Evolutionary conservation across 2,113 vertebrate genomes (phyloP), one percentile per base, ranked within the genome.

Genomic region (Coptodon bakossiorum): DNA sequence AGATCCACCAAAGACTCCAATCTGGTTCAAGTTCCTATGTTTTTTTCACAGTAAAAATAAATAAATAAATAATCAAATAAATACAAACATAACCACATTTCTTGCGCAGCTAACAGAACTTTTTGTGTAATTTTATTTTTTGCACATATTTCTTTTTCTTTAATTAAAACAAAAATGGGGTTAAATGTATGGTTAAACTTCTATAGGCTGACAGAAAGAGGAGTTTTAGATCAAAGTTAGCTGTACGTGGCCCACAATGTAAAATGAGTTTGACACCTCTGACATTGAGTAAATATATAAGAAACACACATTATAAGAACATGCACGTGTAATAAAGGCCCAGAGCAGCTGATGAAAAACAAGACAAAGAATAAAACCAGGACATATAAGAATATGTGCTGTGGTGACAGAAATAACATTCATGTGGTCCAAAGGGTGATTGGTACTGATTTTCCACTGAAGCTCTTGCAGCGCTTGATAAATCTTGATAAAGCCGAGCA

Each of bases 321-420:
- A 78, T 50, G 9, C 71, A 31, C 3, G 10, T 29, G 27, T 48
- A 50, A 50, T 50, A 50, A 76, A 48, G 43, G 24, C 14, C 14
- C 50, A 80, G 14, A 81, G 9, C 59, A 31, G 82, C n/a, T 54
- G 50, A 38, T 83, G 12, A 54, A 68, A 66, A 54, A 78, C 24
- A 34, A 68, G 22, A 38, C 34, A 68, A 38, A 13, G 61, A 3
- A 13, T 38, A 2, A 45, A 81, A 40, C 54, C 81, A n/a, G 1
- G 59, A 34, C 80, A 14, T 14, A 6, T 12, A 24, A n/a, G n/a
- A 84, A 56, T 81, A 13, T 68, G 11, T 22, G 61, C 59, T 68
- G 45, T 86, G 13, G 80, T 1, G 90, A 91, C 82, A 71, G 76
- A 94, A 92, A 90, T 89, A 89, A 91, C 90, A 80, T 22, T 3